Evolutionary conservation across 1,140 invertebrate genomes (phyloP).

Genomic region (Ephestia elutella): DNA sequence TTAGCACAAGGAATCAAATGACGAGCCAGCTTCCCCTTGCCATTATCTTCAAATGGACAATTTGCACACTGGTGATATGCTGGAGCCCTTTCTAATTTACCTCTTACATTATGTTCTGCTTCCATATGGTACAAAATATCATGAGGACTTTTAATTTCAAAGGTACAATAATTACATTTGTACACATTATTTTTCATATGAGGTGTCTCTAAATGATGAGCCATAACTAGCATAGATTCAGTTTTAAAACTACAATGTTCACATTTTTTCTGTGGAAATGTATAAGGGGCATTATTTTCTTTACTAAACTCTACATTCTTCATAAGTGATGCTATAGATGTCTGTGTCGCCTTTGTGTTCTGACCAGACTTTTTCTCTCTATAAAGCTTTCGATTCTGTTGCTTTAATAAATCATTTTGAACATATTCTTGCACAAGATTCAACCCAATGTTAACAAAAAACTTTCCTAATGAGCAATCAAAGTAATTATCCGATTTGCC

Average conservation of each 20-base stretch:
- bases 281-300: conserved; percentile 90
- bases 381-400: conserved; percentile 87
- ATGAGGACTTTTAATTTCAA: conserved; percentile 87
- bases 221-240: conserved; percentile 90
- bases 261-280: conserved; percentile 87
- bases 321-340: conserved; percentile 85
- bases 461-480: conserved; percentile 90
- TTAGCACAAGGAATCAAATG: conserved; percentile 93
- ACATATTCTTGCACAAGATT: conserved; percentile 95
- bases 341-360: conserved; percentile 81
- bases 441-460: conserved; percentile 93
- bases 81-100: conserved; percentile 87
- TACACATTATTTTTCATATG: conserved; percentile 92
- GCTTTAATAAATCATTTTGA: conserved; percentile 90
- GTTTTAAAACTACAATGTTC: conserved; percentile 94
- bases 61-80: conserved; percentile 94
- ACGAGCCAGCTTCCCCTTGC: conserved; percentile 92
- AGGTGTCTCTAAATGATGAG: conserved; percentile 92
- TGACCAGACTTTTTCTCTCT: conserved; percentile 76
- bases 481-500: conserved; percentile 81
- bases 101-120: conserved; percentile 87
- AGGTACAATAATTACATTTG: conserved; percentile 90
- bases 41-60: conserved; percentile 95
- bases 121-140: conserved; percentile 95
- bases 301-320: conserved; percentile 91